A percentile compares a stretch with the other conserved stretches of the same genome.
Evolutionary conservation across 2,888 invertebrate species (phyloP).

Genomic region (Cryptus armator): DNA sequence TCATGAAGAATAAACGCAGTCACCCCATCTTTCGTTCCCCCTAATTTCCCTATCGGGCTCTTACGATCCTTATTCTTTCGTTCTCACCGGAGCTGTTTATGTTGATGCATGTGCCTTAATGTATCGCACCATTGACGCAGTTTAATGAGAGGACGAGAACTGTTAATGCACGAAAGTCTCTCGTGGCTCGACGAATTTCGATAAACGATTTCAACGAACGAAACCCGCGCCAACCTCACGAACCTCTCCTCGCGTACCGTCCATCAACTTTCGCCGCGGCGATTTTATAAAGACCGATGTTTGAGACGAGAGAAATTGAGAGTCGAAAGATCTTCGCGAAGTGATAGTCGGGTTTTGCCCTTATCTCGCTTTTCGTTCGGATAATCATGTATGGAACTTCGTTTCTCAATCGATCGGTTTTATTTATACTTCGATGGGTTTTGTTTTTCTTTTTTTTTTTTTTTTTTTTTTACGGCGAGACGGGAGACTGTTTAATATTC

Average conservation of each 20-base stretch:
- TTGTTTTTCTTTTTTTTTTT: background rate
- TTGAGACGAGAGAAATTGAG: constrained; percentile 25
- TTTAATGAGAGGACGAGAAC: constrained; percentile 16
- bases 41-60: constrained; percentile 66
- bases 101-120: background rate
- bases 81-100: constrained; percentile 4
- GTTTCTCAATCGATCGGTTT: background rate
- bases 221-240: background rate
- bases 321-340: constrained; percentile 28
- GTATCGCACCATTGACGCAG: constrained; percentile 24
- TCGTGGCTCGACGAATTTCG: constrained; percentile 16
- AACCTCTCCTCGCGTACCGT: constrained; percentile 26
- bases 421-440: constrained; percentile 2
- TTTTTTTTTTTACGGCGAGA: background rate
- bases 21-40: constrained; percentile 25
- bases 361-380: background rate
- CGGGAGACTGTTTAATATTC: constrained; percentile 11
- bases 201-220: constrained; percentile 23
- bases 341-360: constrained; percentile 1
- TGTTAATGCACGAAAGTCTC: background rate
- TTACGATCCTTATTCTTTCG: constrained; percentile 43
- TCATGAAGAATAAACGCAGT: constrained; percentile 37
- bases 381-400: background rate
- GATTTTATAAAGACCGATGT: constrained; percentile 13
- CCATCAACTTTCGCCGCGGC: constrained; percentile 52